phyloP scores from a whole-genome alignment of 2,797 vertebrate genomes.

The Loris lydekkerianus region DNA sequence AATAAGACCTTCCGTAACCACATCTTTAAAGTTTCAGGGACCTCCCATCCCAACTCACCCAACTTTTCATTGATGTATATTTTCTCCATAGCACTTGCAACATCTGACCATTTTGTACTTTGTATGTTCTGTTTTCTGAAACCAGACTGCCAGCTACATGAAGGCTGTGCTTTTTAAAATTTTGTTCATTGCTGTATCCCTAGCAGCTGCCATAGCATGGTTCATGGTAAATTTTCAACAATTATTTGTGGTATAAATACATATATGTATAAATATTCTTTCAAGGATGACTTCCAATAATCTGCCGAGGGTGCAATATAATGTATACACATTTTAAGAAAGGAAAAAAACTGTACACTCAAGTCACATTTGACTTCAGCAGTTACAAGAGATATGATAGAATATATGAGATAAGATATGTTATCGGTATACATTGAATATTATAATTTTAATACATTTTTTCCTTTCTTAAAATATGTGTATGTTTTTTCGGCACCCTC shows the following conservation, averaged over 20 bases:
- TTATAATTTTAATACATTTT: too few relatives aligned
- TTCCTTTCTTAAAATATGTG: too few relatives aligned
- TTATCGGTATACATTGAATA: too few relatives aligned
- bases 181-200: background rate
- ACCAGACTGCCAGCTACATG: background rate
- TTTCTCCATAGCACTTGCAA: slow-evolving; percentile 41
- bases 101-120: slow-evolving; percentile 28
- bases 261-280: slow-evolving; percentile 18
- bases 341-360: too few relatives aligned
- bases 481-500: too few relatives aligned
- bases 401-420: too few relatives aligned
- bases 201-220: background rate
- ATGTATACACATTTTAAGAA: too few relatives aligned
- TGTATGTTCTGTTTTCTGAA: background rate
- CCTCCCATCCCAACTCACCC: background rate
- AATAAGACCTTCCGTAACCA: background rate
- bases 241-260: slow-evolving; percentile 21
- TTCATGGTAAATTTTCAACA: slow-evolving; percentile 11
- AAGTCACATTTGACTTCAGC: too few relatives aligned
- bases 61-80: slow-evolving; percentile 4
- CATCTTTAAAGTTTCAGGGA: background rate
- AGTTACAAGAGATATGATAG: too few relatives aligned
- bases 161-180: background rate
- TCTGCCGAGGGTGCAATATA: background rate
- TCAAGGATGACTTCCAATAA: slow-evolving; percentile 31